These are phyloP conservation scores for Phalera bucephala DNA, from an alignment of 2,888 invertebrate species.

Conservation along the genomic window DNA sequence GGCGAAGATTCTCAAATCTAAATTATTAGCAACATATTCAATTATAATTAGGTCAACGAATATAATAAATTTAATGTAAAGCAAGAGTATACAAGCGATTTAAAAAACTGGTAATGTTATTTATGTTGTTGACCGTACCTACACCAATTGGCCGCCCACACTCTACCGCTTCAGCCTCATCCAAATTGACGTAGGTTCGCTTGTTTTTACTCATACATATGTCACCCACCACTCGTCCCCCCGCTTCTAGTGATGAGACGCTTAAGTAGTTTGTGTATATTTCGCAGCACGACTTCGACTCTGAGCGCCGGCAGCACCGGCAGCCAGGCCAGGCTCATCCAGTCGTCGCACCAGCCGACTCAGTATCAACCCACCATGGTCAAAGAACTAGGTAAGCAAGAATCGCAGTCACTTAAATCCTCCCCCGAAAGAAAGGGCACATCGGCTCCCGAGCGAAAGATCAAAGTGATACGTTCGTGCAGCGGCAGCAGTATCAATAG, in stretches of 20 bases:
- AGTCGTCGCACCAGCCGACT: constrained; percentile 96
- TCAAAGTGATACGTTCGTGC: constrained; percentile 80
- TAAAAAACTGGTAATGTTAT: too few species aligned
- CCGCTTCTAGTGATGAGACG: constrained; percentile 6
- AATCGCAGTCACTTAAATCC: constrained; percentile 78
- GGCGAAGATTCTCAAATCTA: too few species aligned
- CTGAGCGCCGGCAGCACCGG: constrained; percentile 96
- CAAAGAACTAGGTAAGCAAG: constrained; percentile 94
- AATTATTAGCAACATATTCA: too few species aligned
- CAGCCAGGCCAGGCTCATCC: constrained; percentile 95
- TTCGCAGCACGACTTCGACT: constrained; percentile 94
- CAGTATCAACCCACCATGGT: constrained; percentile 94
- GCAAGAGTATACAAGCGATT: too few species aligned
- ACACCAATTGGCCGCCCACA: constrained; percentile 28
- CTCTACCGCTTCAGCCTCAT: constrained; percentile 14
- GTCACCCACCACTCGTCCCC: constrained; percentile 40
- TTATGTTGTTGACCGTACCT: too few species aligned
- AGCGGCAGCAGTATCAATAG: constrained; percentile 77
- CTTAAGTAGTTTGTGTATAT: constrained; percentile 13
- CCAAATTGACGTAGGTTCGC: constrained; percentile 55
- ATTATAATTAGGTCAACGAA: too few species aligned
- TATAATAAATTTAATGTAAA: too few species aligned
- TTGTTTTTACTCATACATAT: constrained; percentile 71
- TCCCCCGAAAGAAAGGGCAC: constrained; percentile 69
- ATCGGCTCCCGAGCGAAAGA: constrained; percentile 57